Conservation (phyloP, 1,140 invertebrate genomes). For the Brachionus paranguensis region DNA sequence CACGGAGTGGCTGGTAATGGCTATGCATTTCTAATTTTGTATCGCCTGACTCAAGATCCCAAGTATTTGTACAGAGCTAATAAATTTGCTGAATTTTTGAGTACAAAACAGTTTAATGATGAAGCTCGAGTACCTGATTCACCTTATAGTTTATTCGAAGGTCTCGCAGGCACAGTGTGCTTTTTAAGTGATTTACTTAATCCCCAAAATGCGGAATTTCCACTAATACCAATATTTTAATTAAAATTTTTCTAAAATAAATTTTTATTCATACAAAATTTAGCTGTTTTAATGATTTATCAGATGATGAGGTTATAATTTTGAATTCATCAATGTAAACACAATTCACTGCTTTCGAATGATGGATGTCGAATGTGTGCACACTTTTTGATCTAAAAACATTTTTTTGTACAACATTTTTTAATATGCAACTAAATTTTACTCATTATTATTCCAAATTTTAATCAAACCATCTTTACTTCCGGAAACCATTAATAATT, state of each 20-base stretch:
- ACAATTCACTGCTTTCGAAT: constrained; percentile 44
- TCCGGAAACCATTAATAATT: constrained; percentile 46
- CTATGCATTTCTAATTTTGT: constrained; percentile 73
- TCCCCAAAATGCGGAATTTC: constrained; percentile 71
- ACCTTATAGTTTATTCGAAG: constrained; percentile 77
- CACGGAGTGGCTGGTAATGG: constrained; percentile 78
- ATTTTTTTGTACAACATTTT: neutral
- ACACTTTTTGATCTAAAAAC: constrained; percentile 43
- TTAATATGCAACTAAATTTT: neutral
- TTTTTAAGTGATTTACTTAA: constrained; percentile 70
- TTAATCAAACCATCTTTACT: constrained; percentile 49
- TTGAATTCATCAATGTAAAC: constrained; percentile 46
- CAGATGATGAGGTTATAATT: constrained; percentile 46
- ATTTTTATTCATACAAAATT: constrained; percentile 44
- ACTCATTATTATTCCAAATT: constrained; percentile 45
- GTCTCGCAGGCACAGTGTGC: constrained; percentile 74
- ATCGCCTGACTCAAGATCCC: constrained; percentile 67
- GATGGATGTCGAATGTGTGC: constrained; percentile 47
- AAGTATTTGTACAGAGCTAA: constrained; percentile 68
- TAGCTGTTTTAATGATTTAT: constrained; percentile 46
- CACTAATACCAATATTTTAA: constrained; percentile 58
- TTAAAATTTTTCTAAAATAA: neutral
- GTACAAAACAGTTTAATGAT: constrained; percentile 62
- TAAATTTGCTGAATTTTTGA: constrained; percentile 71
- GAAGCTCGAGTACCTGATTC: constrained; percentile 70